Evolutionary conservation across 2,888 invertebrate species (phyloP).

Genomic region (Brachyptera risi): DNA sequence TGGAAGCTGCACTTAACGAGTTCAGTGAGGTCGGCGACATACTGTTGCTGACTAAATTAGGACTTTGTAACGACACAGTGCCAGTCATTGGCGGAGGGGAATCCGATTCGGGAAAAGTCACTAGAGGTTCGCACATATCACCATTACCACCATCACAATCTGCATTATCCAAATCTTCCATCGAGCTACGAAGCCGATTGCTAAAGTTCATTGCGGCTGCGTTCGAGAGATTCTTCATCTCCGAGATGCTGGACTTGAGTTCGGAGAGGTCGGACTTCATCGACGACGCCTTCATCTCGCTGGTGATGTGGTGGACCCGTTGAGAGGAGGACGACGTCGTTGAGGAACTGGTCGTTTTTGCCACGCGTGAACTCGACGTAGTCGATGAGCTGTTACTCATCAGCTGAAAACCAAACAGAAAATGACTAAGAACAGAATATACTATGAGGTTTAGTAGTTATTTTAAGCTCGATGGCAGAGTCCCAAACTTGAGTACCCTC

Average conservation of each 20-base stretch:
- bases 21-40: constrained; percentile 9
- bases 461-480: constrained; percentile 4
- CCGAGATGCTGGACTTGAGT: constrained; percentile 78
- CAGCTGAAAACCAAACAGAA: constrained; percentile 28
- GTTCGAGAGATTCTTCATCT: constrained; percentile 70
- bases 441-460: no score
- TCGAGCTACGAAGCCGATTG: constrained; percentile 63
- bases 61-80: constrained; percentile 44
- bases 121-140: constrained; percentile 58
- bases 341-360: constrained; percentile 51
- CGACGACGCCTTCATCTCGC: constrained; percentile 77
- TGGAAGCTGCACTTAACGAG: constrained; percentile 13
- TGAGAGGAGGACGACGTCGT: constrained; percentile 46
- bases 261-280: constrained; percentile 76
- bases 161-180: constrained; percentile 60
- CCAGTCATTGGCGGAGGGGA: constrained; percentile 49
- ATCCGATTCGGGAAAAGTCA: constrained; percentile 78
- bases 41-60: constrained; percentile 38
- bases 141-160: constrained; percentile 37
- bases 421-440: not conserved
- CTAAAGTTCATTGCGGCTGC: constrained; percentile 32
- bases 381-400: constrained; percentile 44
- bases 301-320: constrained; percentile 52
- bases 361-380: constrained; percentile 39
- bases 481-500: not conserved